phyloP scores from a whole-genome alignment of 2,797 vertebrate species.

The Erpetoichthys calabaricus region DNA sequence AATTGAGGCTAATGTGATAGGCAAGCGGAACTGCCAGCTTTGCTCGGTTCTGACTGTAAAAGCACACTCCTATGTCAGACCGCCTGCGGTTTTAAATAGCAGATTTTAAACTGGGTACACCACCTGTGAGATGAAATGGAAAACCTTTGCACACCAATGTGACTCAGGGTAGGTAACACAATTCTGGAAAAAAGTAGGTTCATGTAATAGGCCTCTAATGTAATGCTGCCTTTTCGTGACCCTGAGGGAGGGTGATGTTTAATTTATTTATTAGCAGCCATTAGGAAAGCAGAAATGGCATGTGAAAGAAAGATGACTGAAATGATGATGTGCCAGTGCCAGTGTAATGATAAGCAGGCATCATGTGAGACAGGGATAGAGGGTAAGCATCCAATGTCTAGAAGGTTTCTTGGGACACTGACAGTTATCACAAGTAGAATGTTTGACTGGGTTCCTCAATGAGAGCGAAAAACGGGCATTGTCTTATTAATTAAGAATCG shows the following conservation, averaged over 20 bases:
- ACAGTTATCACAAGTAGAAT: too few species aligned
- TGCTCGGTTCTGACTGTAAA: conserved; percentile 3
- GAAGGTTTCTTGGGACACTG: too few species aligned
- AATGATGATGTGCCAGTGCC: conserved; percentile 7
- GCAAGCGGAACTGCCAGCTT: conserved; percentile 4
- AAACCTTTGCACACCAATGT: conserved; percentile 26
- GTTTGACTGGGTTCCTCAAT: too few species aligned
- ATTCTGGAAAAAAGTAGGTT: conserved; percentile 31
- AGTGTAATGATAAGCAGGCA: too few species aligned
- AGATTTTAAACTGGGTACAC: conserved; percentile 16
- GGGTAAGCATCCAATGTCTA: too few species aligned
- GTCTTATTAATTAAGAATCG: too few species aligned
- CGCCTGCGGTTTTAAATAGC: conserved; percentile 16
- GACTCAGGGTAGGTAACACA: conserved; percentile 36
- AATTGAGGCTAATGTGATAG: not conserved
- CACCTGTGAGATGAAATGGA: conserved; percentile 33
- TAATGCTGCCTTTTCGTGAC: conserved; percentile 28
- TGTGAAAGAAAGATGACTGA: not conserved
- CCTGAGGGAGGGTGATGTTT: conserved; percentile 27
- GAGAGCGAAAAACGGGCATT: too few species aligned
- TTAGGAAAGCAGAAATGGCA: conserved; percentile 24
- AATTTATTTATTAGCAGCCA: conserved; percentile 48
- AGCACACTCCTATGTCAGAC: conserved; percentile 6
- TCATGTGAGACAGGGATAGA: too few species aligned
- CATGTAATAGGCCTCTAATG: conserved; percentile 44